Evolutionary conservation across 2,797 vertebrate species (phyloP).

Genomic region (Gymnodraco acuticeps): DNA sequence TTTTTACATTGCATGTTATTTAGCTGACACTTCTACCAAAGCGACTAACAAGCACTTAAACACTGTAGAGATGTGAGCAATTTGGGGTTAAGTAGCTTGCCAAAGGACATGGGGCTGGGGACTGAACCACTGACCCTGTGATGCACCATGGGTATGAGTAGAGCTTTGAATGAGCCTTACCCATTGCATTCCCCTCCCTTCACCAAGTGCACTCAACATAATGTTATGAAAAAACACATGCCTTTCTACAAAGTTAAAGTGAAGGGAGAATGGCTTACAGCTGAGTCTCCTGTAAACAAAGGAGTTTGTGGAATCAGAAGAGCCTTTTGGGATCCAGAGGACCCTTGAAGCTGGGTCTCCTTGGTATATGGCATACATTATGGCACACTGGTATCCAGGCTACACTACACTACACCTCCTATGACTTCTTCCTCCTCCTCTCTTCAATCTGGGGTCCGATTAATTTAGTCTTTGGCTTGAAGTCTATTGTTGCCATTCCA

Average conservation of each 20-base stretch:
- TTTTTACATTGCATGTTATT: too few species aligned
- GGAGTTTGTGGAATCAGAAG: conserved; percentile 60
- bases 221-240: conserved; percentile 50
- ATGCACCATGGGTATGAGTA: too few species aligned
- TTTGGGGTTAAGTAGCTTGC: too few species aligned
- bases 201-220: conserved; percentile 18
- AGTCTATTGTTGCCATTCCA: conserved; percentile 78
- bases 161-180: not conserved
- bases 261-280: conserved; percentile 53
- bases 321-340: conserved; percentile 55
- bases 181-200: conserved; percentile 8
- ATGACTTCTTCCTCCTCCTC: conserved; percentile 50
- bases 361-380: conserved; percentile 40
- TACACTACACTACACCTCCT: conserved; percentile 44
- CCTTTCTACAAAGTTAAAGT: conserved; percentile 15
- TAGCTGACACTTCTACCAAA: too few species aligned
- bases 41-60: too few species aligned
- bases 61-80: too few species aligned
- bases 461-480: conserved; percentile 70
- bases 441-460: conserved; percentile 57
- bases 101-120: too few species aligned
- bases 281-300: conserved; percentile 67
- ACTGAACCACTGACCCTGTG: too few species aligned
- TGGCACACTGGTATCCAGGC: conserved; percentile 53
- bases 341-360: conserved; percentile 2